A percentile compares a stretch with the other conserved stretches of the same genome.
Conservation (phyloP, 2,797 vertebrate genomes). For the Tragopan temminckii region DNA sequence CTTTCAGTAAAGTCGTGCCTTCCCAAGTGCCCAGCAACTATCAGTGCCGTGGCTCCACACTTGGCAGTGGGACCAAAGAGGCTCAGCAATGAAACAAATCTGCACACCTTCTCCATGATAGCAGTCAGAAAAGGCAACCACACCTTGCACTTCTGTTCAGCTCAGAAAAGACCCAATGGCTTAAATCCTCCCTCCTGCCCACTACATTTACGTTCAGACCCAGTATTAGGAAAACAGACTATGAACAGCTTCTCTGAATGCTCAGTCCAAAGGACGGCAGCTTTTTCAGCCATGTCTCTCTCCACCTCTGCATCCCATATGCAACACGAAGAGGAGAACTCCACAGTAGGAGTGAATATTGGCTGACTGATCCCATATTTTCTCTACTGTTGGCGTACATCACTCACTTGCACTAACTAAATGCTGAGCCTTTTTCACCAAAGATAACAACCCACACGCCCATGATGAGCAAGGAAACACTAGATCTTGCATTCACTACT, state of each 20-base stretch:
- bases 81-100: not conserved
- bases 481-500: not conserved
- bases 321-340: rapidly evolving
- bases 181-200: rapidly evolving
- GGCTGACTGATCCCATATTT: not conserved
- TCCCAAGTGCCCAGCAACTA: not conserved
- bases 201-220: not conserved
- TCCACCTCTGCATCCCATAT: not conserved
- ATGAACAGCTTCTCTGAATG: not conserved
- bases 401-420: constrained; percentile 13
- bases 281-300: not conserved
- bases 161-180: not conserved
- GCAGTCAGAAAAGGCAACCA: not conserved
- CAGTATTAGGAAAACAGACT: not conserved
- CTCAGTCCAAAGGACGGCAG: not conserved
- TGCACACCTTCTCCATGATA: not conserved
- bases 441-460: constrained; percentile 28
- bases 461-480: constrained; percentile 1
- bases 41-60: too few relatives aligned
- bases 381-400: not conserved
- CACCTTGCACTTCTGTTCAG: not conserved
- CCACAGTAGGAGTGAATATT: not conserved
- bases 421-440: constrained; percentile 10
- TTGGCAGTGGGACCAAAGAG: not conserved
- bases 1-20: not conserved